A percentile compares a stretch with the other conserved stretches of the same genome.
These are phyloP conservation scores for Corydoras sp. DNA, from an alignment of 2,113 vertebrate species.

Conservation along the genomic window DNA sequence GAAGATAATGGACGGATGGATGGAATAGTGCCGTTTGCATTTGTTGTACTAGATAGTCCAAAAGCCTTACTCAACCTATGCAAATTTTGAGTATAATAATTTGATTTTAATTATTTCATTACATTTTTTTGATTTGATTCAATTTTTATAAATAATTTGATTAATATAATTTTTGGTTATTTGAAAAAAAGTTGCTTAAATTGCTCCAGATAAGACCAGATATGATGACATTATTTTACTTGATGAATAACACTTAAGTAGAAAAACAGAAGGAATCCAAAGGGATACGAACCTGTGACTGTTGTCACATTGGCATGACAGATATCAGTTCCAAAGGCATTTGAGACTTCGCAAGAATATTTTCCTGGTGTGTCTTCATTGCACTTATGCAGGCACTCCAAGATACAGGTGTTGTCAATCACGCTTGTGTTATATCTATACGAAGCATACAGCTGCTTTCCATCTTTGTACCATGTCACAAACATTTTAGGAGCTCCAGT, in stretches of 20 bases:
- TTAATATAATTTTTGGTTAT: too few relatives aligned
- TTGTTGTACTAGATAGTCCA: too few relatives aligned
- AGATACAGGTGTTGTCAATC: conserved; percentile 61
- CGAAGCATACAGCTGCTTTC: conserved; percentile 69
- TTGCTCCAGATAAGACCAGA: background rate
- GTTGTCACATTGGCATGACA: conserved; percentile 72
- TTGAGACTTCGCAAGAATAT: conserved; percentile 77
- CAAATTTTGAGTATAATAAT: too few relatives aligned
- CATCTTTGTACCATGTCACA: conserved; percentile 76
- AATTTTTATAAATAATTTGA: too few relatives aligned
- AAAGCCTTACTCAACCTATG: too few relatives aligned
- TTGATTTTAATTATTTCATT: too few relatives aligned
- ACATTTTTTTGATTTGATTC: too few relatives aligned
- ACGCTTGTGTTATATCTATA: conserved; percentile 50
- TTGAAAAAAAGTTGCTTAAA: too few relatives aligned
- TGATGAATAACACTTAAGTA: background rate
- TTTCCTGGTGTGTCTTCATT: conserved; percentile 71
- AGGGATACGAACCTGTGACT: conserved; percentile 33
- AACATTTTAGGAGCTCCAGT: conserved; percentile 74
- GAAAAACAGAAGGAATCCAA: conserved; percentile 22
- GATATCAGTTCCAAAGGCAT: conserved; percentile 69
- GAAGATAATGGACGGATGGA: too few relatives aligned
- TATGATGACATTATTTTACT: background rate
- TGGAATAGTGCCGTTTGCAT: too few relatives aligned
- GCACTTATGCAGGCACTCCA: conserved; percentile 65